These are phyloP conservation scores for Astropecten irregularis DNA, from an alignment of 53 echinoderm and acorn worm species.

Conservation along the genomic window DNA sequence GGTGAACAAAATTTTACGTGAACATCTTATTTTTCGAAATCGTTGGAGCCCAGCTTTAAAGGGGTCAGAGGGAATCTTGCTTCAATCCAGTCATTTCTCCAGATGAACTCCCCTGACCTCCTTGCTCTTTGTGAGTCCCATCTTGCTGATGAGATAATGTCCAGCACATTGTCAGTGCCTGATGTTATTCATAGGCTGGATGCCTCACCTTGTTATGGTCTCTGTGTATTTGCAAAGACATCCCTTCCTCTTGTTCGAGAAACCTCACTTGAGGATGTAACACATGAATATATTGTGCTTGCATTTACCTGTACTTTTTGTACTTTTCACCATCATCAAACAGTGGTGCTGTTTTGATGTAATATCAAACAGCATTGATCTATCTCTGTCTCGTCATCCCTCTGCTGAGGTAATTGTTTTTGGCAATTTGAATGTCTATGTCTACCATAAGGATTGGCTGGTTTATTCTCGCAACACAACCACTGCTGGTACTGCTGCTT, in stretches of 20 bases:
- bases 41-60: neutral
- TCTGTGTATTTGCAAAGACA: neutral
- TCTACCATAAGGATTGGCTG: neutral
- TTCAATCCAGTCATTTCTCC: no score
- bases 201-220: neutral
- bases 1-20: no score
- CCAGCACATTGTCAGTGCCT: neutral
- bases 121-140: no score
- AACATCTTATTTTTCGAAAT: no score
- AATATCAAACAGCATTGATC: slow-evolving; percentile 1
- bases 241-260: neutral
- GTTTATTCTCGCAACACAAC: neutral
- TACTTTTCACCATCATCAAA: no score
- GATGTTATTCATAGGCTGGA: neutral
- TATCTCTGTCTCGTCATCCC: neutral
- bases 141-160: neutral
- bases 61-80: no score
- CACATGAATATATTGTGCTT: no score
- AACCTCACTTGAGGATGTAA: neutral
- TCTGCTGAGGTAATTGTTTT: neutral
- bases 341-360: neutral
- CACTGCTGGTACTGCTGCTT: neutral
- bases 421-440: neutral
- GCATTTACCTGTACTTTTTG: no score
- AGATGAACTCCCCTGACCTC: no score